These are phyloP conservation scores for Meloidogyne chitwoodi DNA, from an alignment of 1,140 invertebrate species.

Conservation along the genomic window DNA sequence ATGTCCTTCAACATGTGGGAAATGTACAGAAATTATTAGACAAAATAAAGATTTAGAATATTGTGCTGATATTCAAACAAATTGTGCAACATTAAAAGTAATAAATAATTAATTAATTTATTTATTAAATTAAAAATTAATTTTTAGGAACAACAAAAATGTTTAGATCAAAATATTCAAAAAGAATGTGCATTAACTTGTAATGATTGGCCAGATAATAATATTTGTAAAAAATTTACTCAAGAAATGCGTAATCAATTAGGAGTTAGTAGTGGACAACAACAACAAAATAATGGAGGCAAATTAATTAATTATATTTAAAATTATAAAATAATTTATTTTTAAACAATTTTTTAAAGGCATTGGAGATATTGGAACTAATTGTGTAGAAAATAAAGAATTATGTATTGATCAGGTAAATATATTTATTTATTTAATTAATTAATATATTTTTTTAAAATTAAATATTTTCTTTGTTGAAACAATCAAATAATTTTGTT, in stretches of 20 bases:
- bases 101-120: not conserved
- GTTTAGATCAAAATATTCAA: not conserved
- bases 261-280: no score
- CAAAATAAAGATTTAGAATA: not conserved
- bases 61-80: constrained; percentile 1
- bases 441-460: no score
- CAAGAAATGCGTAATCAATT: not conserved
- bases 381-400: constrained; percentile 9
- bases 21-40: not conserved
- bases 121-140: not conserved
- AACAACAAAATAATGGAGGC: not conserved
- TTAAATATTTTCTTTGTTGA: no score
- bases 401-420: constrained; percentile 2
- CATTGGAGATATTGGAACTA: not conserved
- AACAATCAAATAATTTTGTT: no score
- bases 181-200: constrained; percentile 10
- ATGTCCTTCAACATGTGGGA: constrained; percentile 1
- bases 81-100: not conserved
- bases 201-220: constrained; percentile 5
- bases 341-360: not conserved
- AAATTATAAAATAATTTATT: not conserved
- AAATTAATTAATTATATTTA: not conserved
- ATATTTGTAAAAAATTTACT: constrained; percentile 5
- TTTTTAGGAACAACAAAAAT: constrained; percentile 4
- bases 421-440: not conserved